A percentile compares a stretch with the other conserved stretches of the same genome.
These are phyloP conservation scores for Callaeas wilsoni DNA, from an alignment of 2,113 vertebrate species.

Conservation along the genomic window DNA sequence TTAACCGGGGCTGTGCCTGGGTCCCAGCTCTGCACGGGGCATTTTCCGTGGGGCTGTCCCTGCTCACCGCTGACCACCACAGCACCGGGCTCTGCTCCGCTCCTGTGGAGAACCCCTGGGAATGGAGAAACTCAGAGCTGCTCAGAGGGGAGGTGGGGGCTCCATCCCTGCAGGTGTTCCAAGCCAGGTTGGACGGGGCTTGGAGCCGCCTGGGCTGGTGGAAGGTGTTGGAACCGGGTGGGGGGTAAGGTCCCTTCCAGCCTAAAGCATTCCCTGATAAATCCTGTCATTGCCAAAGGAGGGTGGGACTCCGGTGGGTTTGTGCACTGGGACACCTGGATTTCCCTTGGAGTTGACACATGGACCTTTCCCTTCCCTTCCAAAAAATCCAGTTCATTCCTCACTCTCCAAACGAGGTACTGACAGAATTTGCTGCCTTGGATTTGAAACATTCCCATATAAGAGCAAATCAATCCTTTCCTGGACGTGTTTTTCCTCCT, in stretches of 20 bases:
- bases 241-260: background rate
- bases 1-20: background rate
- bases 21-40: background rate
- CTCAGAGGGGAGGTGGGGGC: background rate
- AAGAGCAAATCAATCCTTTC: background rate
- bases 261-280: background rate
- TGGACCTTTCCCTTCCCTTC: background rate
- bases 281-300: rapidly evolving
- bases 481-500: background rate
- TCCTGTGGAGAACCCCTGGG: background rate
- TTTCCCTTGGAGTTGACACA: background rate
- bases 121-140: too few relatives aligned
- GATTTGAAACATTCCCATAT: background rate
- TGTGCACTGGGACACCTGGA: background rate
- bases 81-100: rapidly evolving
- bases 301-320: too few relatives aligned
- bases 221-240: background rate
- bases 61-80: rapidly evolving
- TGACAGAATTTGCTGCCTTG: background rate
- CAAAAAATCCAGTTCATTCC: background rate
- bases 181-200: rapidly evolving
- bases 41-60: rapidly evolving
- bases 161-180: too few relatives aligned
- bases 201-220: rapidly evolving
- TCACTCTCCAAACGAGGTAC: background rate